A percentile compares a stretch with the other conserved stretches of the same genome.
phyloP scores from a whole-genome alignment of 2,888 invertebrate species.

The Luffia ferchaultella region DNA sequence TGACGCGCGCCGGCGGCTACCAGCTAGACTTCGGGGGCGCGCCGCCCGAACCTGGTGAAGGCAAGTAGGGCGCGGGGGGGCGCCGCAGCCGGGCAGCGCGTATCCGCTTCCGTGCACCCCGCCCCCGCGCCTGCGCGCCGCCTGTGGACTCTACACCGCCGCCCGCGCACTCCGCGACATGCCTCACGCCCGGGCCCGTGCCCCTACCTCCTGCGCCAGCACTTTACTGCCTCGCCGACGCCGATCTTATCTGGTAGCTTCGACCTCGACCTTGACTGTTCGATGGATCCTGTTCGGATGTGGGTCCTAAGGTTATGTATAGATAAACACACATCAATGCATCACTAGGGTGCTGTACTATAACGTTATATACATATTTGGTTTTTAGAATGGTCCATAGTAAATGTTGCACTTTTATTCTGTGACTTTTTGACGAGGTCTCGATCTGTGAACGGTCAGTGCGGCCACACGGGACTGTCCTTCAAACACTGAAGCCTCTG shows the following conservation, averaged over 20 bases:
- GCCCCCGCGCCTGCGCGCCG: constrained; percentile 11
- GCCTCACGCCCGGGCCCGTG: background rate
- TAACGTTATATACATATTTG: background rate
- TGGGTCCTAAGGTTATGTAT: background rate
- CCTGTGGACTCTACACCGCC: constrained; percentile 6
- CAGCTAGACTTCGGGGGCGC: constrained; percentile 71
- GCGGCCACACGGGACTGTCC: constrained; percentile 16
- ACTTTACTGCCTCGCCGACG: background rate
- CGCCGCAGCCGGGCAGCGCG: constrained; percentile 28
- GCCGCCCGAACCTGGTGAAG: constrained; percentile 35
- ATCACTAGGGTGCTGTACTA: background rate
- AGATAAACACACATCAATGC: background rate
- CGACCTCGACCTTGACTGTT: background rate
- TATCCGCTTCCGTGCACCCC: constrained; percentile 6
- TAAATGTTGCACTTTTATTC: background rate
- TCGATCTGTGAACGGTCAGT: background rate
- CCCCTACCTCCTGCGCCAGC: background rate
- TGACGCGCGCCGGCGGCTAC: constrained; percentile 77
- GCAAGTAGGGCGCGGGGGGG: background rate
- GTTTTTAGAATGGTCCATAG: background rate
- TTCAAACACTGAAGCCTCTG: constrained; percentile 34
- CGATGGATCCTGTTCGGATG: background rate
- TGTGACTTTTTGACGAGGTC: background rate
- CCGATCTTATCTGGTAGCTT: background rate
- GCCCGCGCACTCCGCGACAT: constrained; percentile 7